Conservation (phyloP, 2,113 vertebrate species). For the Anser cygnoides region DNA sequence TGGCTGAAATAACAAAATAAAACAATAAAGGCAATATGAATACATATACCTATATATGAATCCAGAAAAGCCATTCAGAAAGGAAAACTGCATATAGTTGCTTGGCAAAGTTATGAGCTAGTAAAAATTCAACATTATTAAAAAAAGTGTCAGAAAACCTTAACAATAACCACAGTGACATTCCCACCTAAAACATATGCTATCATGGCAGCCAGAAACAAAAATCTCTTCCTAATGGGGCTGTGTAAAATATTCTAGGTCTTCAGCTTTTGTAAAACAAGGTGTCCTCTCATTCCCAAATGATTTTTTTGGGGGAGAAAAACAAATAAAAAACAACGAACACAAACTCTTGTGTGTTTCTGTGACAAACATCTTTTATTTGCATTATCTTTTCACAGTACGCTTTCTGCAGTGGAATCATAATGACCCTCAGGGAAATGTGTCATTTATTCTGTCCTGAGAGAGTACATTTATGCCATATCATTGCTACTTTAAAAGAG, state of each 20-base stretch:
- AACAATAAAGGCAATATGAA: background rate
- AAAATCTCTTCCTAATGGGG: background rate
- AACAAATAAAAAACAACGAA: rapidly evolving
- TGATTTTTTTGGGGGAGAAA: rapidly evolving
- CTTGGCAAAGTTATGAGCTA: background rate
- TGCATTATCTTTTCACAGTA: background rate
- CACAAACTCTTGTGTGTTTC: background rate
- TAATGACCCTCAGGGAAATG: background rate
- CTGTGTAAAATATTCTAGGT: background rate
- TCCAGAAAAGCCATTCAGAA: background rate
- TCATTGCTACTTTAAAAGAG: background rate
- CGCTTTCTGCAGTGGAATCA: background rate
- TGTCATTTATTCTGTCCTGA: background rate
- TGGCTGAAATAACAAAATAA: background rate
- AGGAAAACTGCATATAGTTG: background rate
- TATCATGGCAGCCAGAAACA: background rate
- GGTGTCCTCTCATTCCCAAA: background rate
- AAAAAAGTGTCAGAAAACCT: background rate
- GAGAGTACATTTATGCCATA: background rate
- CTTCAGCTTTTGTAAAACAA: background rate
- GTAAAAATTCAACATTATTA: background rate
- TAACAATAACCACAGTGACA: background rate
- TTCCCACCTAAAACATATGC: background rate
- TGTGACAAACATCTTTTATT: background rate
- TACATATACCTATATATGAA: background rate